A percentile compares a stretch with the other conserved stretches of the same genome.
These are phyloP conservation scores for Dromococcyx pavoninus DNA, from an alignment of 2,797 vertebrate genomes.

Conservation along the genomic window DNA sequence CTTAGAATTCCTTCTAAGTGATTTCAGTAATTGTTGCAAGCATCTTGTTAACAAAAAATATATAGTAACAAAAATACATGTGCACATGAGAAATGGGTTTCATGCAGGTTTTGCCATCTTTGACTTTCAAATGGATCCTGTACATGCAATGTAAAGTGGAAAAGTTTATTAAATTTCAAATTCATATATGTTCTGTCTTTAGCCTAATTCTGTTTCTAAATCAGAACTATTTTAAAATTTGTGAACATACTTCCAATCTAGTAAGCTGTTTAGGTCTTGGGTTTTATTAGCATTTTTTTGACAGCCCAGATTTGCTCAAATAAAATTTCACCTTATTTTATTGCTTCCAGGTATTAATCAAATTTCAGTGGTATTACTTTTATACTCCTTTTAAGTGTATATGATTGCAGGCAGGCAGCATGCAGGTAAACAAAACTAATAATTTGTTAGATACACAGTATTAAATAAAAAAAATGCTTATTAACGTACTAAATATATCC, in stretches of 20 bases:
- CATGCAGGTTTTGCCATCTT: slow-evolving; percentile 21
- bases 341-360: slow-evolving; percentile 47
- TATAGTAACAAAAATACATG: not conserved
- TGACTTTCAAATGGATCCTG: not conserved
- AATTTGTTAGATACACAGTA: not conserved
- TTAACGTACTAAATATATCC: slow-evolving; percentile 4
- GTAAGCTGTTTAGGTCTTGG: not conserved
- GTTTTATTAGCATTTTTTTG: not conserved
- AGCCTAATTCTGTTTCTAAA: slow-evolving; percentile 36
- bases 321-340: slow-evolving; percentile 15
- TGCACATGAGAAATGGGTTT: slow-evolving; percentile 18
- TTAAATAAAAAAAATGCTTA: slow-evolving; percentile 33
- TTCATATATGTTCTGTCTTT: slow-evolving; percentile 2
- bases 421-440: slow-evolving; percentile 22
- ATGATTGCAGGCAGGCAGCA: not conserved
- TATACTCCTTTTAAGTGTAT: not conserved
- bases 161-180: slow-evolving; percentile 51
- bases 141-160: not conserved
- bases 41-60: not conserved
- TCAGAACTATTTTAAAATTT: not conserved
- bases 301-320: slow-evolving; percentile 55
- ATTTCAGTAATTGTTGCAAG: not conserved
- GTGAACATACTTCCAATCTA: slow-evolving; percentile 16
- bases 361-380: not conserved
- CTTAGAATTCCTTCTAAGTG: not conserved